phyloP scores from a whole-genome alignment of 2,113 vertebrate species.

The Myodes glareolus region DNA sequence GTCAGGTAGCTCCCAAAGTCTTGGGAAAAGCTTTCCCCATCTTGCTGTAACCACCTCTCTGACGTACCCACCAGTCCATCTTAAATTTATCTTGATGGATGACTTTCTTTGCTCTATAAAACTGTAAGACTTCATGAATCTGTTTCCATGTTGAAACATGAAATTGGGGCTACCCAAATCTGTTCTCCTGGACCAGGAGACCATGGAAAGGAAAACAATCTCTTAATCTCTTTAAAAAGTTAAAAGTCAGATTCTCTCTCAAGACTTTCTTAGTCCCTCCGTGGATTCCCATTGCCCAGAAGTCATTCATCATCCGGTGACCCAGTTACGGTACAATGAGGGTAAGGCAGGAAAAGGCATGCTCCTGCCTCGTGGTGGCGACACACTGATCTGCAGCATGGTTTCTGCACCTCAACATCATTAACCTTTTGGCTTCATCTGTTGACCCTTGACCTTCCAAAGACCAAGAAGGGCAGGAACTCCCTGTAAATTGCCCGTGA shows the following conservation, averaged over 20 bases:
- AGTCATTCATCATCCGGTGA: slow-evolving; percentile 26
- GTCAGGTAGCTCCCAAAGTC: background rate
- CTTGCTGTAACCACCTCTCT: background rate
- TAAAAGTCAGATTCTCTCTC: slow-evolving; percentile 39
- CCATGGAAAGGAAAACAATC: too few species aligned
- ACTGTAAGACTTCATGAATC: background rate
- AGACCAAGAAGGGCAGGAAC: background rate
- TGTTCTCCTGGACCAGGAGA: background rate
- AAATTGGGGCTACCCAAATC: background rate
- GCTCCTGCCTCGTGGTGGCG: background rate
- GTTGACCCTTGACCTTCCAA: slow-evolving; percentile 41
- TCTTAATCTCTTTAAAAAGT: background rate
- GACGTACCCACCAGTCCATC: background rate
- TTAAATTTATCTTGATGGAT: background rate
- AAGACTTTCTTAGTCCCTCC: background rate
- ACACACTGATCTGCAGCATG: background rate
- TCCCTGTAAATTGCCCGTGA: slow-evolving; percentile 58
- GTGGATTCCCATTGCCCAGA: background rate
- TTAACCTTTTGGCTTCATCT: slow-evolving; percentile 70
- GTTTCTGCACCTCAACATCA: slow-evolving; percentile 43
- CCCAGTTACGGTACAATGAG: slow-evolving; percentile 35
- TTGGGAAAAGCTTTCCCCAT: background rate
- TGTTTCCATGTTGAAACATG: background rate
- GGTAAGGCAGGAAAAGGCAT: slow-evolving; percentile 13
- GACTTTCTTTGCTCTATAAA: background rate